These are phyloP conservation scores for Pteronura brasiliensis DNA, from an alignment of 2,113 vertebrate genomes.

Conservation along the genomic window DNA sequence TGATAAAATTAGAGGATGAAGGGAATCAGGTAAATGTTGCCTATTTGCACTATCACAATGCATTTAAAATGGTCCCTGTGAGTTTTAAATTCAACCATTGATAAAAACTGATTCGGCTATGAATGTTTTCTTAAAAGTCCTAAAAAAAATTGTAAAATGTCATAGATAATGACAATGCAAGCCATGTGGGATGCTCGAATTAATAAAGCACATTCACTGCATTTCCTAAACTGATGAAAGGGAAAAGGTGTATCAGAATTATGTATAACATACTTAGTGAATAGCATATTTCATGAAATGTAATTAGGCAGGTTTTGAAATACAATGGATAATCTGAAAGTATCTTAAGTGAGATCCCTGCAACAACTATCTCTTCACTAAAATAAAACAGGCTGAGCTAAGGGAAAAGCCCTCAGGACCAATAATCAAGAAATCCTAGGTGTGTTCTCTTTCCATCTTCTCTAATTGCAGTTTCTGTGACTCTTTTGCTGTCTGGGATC, in stretches of 20 bases:
- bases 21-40: constrained; percentile 60
- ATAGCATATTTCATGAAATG: constrained; percentile 3
- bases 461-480: background rate
- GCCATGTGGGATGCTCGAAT: background rate
- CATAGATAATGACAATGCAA: constrained; percentile 54
- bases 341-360: background rate
- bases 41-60: constrained; percentile 56
- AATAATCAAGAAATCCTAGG: background rate
- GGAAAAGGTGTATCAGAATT: background rate
- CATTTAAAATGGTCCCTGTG: constrained; percentile 42
- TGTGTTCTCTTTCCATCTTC: background rate
- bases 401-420: background rate
- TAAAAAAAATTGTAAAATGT: constrained; percentile 34
- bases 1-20: constrained; percentile 68
- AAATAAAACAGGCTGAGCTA: background rate
- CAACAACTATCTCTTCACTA: background rate
- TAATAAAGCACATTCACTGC: constrained; percentile 61
- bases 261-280: background rate
- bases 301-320: constrained; percentile 51
- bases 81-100: constrained; percentile 63
- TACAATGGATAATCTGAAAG: constrained; percentile 43
- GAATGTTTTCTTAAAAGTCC: constrained; percentile 61
- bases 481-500: background rate
- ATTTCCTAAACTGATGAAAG: constrained; percentile 44
- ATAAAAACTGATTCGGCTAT: constrained; percentile 64